A percentile compares a stretch with the other conserved stretches of the same genome.
Evolutionary conservation across 2,113 vertebrate genomes (phyloP).

Genomic region (Elachura formosa): DNA sequence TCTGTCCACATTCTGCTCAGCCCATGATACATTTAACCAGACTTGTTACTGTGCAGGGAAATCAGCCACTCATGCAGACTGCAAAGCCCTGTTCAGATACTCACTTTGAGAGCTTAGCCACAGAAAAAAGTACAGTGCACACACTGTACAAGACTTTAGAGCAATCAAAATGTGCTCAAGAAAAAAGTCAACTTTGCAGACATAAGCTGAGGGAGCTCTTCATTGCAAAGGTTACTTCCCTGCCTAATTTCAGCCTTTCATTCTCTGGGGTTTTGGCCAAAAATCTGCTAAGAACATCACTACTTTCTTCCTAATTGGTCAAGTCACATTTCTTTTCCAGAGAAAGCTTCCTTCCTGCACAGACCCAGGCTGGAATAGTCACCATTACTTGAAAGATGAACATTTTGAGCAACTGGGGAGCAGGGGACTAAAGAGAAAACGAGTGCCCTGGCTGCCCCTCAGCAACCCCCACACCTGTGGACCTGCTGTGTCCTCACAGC

Average conservation of each 20-base stretch:
- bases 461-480: accelerated
- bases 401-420: neutral
- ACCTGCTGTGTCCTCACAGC: neutral
- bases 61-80: neutral
- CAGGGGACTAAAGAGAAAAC: neutral
- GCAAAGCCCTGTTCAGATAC: conserved; percentile 4
- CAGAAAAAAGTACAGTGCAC: neutral
- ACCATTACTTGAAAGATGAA: neutral
- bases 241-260: neutral
- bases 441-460: neutral
- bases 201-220: neutral
- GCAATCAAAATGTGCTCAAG: conserved; percentile 10
- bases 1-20: neutral
- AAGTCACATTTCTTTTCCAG: neutral
- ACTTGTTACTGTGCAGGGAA: neutral
- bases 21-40: neutral
- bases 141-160: neutral
- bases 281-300: neutral
- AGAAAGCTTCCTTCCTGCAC: neutral
- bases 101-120: neutral
- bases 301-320: neutral
- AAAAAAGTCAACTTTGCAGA: neutral
- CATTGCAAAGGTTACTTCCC: neutral
- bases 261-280: neutral
- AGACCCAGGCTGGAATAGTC: neutral